These are phyloP conservation scores for Caenorhabditis plicata DNA, from an alignment of 2,888 invertebrate species.

Conservation along the genomic window DNA sequence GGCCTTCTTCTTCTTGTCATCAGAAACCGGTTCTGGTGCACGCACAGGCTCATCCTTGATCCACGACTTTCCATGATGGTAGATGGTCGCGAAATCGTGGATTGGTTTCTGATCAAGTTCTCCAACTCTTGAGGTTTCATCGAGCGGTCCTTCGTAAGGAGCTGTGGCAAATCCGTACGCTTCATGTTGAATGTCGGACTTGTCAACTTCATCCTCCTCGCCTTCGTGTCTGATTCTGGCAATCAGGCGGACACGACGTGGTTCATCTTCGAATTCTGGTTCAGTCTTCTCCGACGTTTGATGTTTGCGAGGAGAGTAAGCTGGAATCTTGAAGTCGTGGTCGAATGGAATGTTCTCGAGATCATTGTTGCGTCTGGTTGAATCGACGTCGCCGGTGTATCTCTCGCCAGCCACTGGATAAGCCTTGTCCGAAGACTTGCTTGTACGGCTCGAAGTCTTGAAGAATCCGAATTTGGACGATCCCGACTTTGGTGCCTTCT, in stretches of 20 bases:
- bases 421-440: constrained; percentile 4
- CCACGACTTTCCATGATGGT: constrained; percentile 27
- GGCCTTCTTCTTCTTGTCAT: constrained; percentile 8
- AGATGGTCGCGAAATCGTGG: constrained; percentile 20
- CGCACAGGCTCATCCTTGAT: constrained; percentile 4
- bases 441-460: too few species aligned
- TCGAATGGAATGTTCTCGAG: constrained; percentile 15
- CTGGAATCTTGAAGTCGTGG: constrained; percentile 3
- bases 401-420: constrained; percentile 6
- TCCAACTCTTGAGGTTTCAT: neutral
- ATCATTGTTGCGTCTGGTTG: constrained; percentile 13
- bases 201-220: constrained; percentile 31
- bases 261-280: neutral
- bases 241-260: constrained; percentile 15
- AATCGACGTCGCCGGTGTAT: constrained; percentile 8
- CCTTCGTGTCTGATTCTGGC: constrained; percentile 32
- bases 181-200: constrained; percentile 20
- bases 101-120: constrained; percentile 26
- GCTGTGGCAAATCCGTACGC: constrained; percentile 10
- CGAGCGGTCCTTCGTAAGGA: constrained; percentile 21
- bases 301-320: constrained; percentile 8
- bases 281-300: neutral
- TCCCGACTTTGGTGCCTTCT: constrained; percentile 5
- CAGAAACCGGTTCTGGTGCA: neutral
- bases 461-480: constrained; percentile 18